phyloP scores from a whole-genome alignment of 1,140 invertebrate species.

The Pinna nobilis region DNA sequence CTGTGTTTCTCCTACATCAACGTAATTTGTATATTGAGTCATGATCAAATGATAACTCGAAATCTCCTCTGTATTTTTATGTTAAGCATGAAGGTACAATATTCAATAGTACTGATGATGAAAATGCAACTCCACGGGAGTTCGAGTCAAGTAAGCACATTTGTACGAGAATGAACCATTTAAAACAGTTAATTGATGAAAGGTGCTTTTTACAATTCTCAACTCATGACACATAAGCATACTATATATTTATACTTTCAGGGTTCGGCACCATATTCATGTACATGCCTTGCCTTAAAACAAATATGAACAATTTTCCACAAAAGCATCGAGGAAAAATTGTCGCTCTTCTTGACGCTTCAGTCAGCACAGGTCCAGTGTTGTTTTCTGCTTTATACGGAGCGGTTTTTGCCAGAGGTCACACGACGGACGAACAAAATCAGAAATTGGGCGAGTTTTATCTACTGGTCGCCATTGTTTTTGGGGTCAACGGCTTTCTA shows the following conservation, averaged over 20 bases:
- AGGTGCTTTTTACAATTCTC: too few relatives aligned
- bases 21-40: too few relatives aligned
- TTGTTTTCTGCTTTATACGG: conserved; percentile 60
- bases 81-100: too few relatives aligned
- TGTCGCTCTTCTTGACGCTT: conserved; percentile 61
- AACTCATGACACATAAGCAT: background rate
- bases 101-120: too few relatives aligned
- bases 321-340: conserved; percentile 60
- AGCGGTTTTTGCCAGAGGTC: conserved; percentile 49
- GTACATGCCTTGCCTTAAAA: conserved; percentile 61
- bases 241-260: conserved; percentile 18
- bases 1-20: too few relatives aligned
- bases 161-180: too few relatives aligned
- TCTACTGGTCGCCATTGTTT: conserved; percentile 50
- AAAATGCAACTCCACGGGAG: too few relatives aligned
- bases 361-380: conserved; percentile 62
- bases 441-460: conserved; percentile 64
- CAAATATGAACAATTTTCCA: conserved; percentile 58
- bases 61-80: too few relatives aligned
- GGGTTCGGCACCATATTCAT: conserved; percentile 63
- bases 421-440: conserved; percentile 58
- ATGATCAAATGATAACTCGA: too few relatives aligned
- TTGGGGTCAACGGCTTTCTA: conserved; percentile 47
- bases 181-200: too few relatives aligned
- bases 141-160: too few relatives aligned